Evolutionary conservation across 2,797 vertebrate genomes (phyloP), one percentile per base, ranked within the genome.

Genomic region (Chelidonichthys spinosus): DNA sequence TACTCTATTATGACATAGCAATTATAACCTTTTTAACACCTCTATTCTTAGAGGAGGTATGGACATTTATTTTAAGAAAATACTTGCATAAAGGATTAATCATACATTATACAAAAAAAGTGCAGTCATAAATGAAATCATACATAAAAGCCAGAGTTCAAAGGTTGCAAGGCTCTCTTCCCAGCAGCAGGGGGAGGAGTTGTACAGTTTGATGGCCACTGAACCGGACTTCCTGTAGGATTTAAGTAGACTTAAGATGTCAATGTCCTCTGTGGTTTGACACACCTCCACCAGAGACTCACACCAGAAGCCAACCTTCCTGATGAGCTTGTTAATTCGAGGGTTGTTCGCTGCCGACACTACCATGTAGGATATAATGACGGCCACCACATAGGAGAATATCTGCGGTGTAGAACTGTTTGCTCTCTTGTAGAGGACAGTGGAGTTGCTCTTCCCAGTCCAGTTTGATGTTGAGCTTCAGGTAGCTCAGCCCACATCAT

Each of bases 381-480:
- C 11, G 52, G 9, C 65, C 46, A 13, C 39, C 36, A 35, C 59
- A 66, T 44, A 11, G 64, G 65, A 13, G 54, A 68, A 43, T 63
- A 44, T 59, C 43, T 65, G 58, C 25, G 61, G 44, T 8, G 10
- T 14, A 63, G 40, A 9, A 5, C 62, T 49, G 59, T 49, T 67
- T 61, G 33, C 53, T 32, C 66, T 56, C 33, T 58, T 42, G 2
- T 53, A 32, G 50, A 42, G 36, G 49, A 0, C 15, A 33, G 49
- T 36, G 49, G 11, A 46, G 35, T 35, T 74, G 55, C 4, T 69
- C 4, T 40, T 80, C 64, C 25, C 37, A 60, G 52, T 58, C n/a
- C 17, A 66, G 53, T 63, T 64, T 75, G n/a, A 73, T 74, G 50
- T 58, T 43, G 67, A 55, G 35, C 66, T 69, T 35, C 52, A 60